Evolutionary conservation across 2,797 vertebrate genomes (phyloP).

Genomic region (Hypotaenidia okinawae): DNA sequence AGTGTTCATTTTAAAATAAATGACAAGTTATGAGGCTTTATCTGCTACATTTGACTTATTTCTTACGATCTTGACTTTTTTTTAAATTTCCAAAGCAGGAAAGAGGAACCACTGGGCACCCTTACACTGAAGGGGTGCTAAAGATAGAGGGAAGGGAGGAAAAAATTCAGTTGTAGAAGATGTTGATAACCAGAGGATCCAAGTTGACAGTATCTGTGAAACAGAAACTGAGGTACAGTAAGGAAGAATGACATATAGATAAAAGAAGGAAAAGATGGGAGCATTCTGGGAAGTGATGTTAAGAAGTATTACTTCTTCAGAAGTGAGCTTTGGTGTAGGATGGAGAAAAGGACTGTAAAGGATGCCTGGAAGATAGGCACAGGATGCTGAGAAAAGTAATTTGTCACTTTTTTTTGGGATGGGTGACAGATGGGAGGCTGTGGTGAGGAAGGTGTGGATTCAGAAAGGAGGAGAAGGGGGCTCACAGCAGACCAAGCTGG

Average conservation of each 20-base stretch:
- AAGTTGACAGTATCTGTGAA: background rate
- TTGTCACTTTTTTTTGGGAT: background rate
- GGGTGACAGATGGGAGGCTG: slow-evolving; percentile 31
- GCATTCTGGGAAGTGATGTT: background rate
- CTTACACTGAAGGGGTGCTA: background rate
- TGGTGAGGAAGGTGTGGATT: background rate
- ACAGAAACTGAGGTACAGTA: background rate
- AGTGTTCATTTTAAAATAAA: background rate
- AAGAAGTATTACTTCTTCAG: background rate
- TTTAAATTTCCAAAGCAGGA: background rate
- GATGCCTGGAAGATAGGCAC: background rate
- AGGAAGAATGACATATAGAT: background rate
- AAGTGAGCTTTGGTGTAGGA: background rate
- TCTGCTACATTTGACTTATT: background rate
- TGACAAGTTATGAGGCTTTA: background rate
- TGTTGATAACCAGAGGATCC: background rate
- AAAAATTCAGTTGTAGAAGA: background rate
- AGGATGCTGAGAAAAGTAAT: background rate
- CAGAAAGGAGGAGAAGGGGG: background rate
- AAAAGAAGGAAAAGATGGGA: background rate
- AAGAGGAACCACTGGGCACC: background rate
- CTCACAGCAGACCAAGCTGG: background rate
- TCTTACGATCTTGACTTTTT: background rate
- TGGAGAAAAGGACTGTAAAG: background rate
- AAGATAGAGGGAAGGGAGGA: background rate